These are phyloP conservation scores for Drosophila mimetica DNA, from an alignment of 2,888 invertebrate species.

Conservation along the genomic window DNA sequence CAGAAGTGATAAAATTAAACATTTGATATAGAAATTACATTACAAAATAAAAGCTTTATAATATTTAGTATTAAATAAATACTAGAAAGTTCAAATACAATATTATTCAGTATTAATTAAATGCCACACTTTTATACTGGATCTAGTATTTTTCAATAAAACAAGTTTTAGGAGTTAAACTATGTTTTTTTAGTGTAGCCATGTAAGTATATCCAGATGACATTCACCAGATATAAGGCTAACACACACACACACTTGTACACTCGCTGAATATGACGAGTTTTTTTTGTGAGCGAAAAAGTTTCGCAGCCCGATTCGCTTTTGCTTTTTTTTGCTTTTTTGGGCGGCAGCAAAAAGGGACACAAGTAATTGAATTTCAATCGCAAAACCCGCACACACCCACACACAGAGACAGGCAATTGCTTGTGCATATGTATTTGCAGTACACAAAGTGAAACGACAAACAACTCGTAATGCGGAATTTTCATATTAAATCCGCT, in stretches of 20 bases:
- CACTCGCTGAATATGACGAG: constrained; percentile 28
- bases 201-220: constrained; percentile 65
- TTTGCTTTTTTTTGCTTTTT: constrained; percentile 46
- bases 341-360: constrained; percentile 66
- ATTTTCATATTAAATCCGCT: constrained; percentile 81
- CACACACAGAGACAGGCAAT: constrained; percentile 21
- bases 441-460: constrained; percentile 67
- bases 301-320: constrained; percentile 50
- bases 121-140: no score
- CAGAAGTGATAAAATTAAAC: no score
- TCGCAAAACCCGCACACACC: constrained; percentile 57
- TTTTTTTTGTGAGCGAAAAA: constrained; percentile 46
- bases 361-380: constrained; percentile 80
- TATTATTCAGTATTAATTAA: no score
- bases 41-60: no score
- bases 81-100: no score
- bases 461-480: constrained; percentile 79
- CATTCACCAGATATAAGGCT: constrained; percentile 79
- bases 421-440: constrained; percentile 37
- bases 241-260: constrained; percentile 49
- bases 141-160: no score
- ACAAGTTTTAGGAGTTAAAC: no score
- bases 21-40: no score
- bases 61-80: no score
- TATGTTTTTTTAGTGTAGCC: no score